phyloP scores from a whole-genome alignment of 2,797 vertebrate genomes.

The Adrianichthys oophorus region DNA sequence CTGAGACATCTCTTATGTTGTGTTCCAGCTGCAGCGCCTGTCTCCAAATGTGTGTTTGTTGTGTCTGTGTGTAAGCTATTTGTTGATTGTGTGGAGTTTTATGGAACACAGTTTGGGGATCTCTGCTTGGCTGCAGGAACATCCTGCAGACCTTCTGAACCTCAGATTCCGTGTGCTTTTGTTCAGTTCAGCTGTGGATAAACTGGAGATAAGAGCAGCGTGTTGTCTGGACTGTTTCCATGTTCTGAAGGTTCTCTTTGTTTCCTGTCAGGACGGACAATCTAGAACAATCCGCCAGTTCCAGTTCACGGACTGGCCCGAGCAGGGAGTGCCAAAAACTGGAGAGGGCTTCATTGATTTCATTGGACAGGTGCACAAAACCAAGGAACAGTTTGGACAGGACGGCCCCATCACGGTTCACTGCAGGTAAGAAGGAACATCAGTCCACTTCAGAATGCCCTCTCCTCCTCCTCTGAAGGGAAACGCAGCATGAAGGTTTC shows the following conservation, averaged over 20 bases:
- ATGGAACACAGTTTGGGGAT: too few species aligned
- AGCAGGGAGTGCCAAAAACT: slow-evolving; percentile 96
- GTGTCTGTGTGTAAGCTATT: too few species aligned
- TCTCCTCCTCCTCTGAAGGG: too few species aligned
- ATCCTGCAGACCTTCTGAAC: not conserved
- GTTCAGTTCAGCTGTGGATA: slow-evolving; percentile 4
- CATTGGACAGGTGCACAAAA: slow-evolving; percentile 97
- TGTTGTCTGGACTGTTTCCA: not conserved
- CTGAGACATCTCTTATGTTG: too few species aligned
- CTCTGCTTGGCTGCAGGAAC: too few species aligned
- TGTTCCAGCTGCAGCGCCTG: too few species aligned
- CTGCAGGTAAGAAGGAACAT: slow-evolving; percentile 83
- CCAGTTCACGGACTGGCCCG: slow-evolving; percentile 98
- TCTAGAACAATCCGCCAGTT: slow-evolving; percentile 97
- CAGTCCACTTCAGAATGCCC: too few species aligned
- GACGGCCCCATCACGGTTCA: slow-evolving; percentile 96
- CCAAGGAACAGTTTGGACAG: slow-evolving; percentile 96
- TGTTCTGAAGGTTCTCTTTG: slow-evolving; percentile 11
- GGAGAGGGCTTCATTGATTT: slow-evolving; percentile 97
- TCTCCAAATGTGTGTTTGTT: too few species aligned
- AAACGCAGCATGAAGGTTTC: too few species aligned
- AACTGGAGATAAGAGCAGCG: slow-evolving; percentile 1
- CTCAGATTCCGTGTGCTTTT: not conserved
- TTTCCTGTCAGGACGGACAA: slow-evolving; percentile 85
- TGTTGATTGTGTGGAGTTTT: too few species aligned